These are phyloP conservation scores for Epistrophe eligans DNA, from an alignment of 2,888 invertebrate species.

Conservation along the genomic window DNA sequence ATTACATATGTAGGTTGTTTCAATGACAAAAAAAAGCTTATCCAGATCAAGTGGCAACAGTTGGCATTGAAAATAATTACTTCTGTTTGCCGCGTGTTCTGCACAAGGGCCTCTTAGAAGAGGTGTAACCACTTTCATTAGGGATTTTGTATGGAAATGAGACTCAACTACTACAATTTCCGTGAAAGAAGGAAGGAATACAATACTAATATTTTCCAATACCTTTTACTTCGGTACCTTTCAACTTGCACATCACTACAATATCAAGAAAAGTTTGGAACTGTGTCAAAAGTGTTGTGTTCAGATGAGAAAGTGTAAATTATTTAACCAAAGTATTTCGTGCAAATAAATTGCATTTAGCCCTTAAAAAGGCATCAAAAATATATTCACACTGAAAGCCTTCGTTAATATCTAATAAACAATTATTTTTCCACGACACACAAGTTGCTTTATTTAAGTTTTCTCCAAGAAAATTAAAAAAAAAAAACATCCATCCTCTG, in stretches of 20 bases:
- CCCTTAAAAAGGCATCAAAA: constrained; percentile 61
- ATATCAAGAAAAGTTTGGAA: constrained; percentile 59
- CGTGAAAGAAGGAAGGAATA: too few relatives aligned
- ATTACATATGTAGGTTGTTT: too few relatives aligned
- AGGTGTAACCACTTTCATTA: too few relatives aligned
- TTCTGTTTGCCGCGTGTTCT: too few relatives aligned
- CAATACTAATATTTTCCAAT: background rate
- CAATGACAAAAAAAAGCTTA: too few relatives aligned
- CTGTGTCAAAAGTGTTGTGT: constrained; percentile 74
- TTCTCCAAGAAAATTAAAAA: constrained; percentile 26
- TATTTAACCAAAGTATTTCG: constrained; percentile 58
- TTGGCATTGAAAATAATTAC: too few relatives aligned
- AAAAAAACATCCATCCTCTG: constrained; percentile 25
- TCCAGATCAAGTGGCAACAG: too few relatives aligned
- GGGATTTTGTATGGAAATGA: too few relatives aligned
- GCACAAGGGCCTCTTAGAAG: too few relatives aligned
- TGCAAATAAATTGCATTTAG: constrained; percentile 72
- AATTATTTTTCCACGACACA: background rate
- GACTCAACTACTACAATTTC: too few relatives aligned
- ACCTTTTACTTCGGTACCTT: background rate
- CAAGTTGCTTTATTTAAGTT: background rate
- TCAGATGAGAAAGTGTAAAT: constrained; percentile 70
- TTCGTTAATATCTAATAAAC: constrained; percentile 18
- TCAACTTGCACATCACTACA: constrained; percentile 50
- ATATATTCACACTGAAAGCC: constrained; percentile 42